phyloP scores from a whole-genome alignment of 2,113 vertebrate species.

The Lathamus discolor region DNA sequence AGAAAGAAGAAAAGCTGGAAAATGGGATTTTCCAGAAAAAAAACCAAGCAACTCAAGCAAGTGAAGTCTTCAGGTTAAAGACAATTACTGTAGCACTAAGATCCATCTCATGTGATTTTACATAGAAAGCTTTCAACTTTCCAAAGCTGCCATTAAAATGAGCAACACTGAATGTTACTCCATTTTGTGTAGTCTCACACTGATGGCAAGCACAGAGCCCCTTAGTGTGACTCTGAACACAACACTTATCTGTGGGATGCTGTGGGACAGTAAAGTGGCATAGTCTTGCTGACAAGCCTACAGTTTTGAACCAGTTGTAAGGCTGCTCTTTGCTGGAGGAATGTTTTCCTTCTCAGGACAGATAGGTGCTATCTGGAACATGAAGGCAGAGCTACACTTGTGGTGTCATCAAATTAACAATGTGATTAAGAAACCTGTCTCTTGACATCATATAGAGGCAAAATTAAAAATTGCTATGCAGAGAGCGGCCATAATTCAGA shows the following conservation, averaged over 20 bases:
- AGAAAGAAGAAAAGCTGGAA: not conserved
- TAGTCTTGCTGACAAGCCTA: not conserved
- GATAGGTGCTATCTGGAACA: not conserved
- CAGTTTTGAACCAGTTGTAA: not conserved
- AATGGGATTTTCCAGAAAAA: not conserved
- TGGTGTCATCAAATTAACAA: not conserved
- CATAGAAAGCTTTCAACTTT: not conserved
- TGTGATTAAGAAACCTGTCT: not conserved
- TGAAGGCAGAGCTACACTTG: not conserved
- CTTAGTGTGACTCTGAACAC: not conserved
- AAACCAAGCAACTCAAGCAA: not conserved
- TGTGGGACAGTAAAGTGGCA: not conserved
- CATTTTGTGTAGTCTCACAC: not conserved
- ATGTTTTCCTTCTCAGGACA: not conserved
- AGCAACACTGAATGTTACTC: not conserved
- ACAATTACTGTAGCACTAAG: not conserved
- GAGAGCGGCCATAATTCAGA: not conserved
- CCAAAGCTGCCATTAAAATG: not conserved
- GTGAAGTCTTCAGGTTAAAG: not conserved
- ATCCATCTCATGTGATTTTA: not conserved
- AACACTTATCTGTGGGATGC: not conserved
- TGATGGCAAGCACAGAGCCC: not conserved
- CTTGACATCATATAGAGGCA: not conserved
- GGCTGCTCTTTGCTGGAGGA: accelerated
- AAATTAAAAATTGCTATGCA: not conserved